Conservation (phyloP, 2,113 vertebrate genomes). For the Chionis minor region DNA sequence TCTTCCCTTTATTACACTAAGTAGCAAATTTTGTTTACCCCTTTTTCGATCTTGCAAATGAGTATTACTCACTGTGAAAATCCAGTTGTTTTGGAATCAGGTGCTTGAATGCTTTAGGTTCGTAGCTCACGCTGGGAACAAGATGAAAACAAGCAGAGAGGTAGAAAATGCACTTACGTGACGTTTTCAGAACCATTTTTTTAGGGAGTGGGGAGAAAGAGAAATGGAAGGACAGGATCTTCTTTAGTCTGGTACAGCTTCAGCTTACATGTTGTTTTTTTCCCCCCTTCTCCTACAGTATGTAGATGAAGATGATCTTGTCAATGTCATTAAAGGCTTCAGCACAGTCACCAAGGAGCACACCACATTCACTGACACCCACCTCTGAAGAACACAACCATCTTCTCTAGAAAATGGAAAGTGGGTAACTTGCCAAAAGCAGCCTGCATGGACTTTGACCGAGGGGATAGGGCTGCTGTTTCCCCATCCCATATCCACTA, state of each 20-base stretch:
- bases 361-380: conserved; percentile 91
- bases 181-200: neutral
- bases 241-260: neutral
- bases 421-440: conserved; percentile 61
- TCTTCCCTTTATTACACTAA: neutral
- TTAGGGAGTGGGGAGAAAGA: neutral
- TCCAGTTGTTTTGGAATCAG: neutral
- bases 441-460: neutral
- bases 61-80: neutral
- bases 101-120: neutral
- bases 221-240: neutral
- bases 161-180: neutral
- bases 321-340: conserved; percentile 88
- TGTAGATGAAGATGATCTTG: conserved; percentile 87
- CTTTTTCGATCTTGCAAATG: neutral
- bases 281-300: conserved; percentile 70
- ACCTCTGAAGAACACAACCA: conserved; percentile 56
- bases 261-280: neutral
- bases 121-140: neutral
- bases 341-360: conserved; percentile 89
- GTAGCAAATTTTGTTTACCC: neutral
- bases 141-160: neutral
- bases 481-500: neutral
- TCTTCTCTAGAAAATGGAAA: neutral
- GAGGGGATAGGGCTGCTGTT: neutral